Evolutionary conservation across 2,888 invertebrate genomes (phyloP).

Genomic region (Micoletzkya japonica): DNA sequence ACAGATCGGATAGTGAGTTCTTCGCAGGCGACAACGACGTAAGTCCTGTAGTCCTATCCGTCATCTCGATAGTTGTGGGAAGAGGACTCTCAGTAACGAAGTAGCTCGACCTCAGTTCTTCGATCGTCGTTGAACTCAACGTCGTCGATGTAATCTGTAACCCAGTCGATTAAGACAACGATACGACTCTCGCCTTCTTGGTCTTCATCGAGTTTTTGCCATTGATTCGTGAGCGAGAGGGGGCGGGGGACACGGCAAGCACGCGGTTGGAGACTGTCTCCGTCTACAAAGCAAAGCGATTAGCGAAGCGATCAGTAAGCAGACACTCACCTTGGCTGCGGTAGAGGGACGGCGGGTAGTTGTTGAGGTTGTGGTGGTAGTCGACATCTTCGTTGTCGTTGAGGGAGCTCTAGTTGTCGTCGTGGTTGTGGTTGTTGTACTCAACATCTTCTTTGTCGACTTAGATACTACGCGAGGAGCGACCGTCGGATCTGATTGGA

Average conservation of each 20-base stretch:
- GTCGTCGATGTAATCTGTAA: background rate
- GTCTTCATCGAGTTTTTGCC: background rate
- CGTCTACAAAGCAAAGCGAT: background rate
- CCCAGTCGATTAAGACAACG: background rate
- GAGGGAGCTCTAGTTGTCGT: background rate
- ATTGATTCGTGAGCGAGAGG: background rate
- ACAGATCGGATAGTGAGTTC: conserved; percentile 14
- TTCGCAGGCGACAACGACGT: background rate
- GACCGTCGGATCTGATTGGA: too few species aligned
- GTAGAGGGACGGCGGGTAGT: background rate
- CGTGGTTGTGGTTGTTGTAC: background rate
- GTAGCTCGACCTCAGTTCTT: background rate
- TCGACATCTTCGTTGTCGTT: background rate
- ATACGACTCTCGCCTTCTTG: background rate
- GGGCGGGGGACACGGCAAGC: background rate
- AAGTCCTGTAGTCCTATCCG: background rate
- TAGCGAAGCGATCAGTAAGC: background rate
- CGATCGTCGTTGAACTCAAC: background rate
- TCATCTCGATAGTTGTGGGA: background rate
- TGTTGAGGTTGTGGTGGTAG: background rate
- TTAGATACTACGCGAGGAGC: background rate
- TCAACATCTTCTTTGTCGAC: background rate
- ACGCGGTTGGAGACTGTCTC: background rate
- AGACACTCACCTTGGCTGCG: too few species aligned
- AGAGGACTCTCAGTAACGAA: background rate